Evolutionary conservation across 2,113 vertebrate species (phyloP).

Genomic region (Colinus virginianus): DNA sequence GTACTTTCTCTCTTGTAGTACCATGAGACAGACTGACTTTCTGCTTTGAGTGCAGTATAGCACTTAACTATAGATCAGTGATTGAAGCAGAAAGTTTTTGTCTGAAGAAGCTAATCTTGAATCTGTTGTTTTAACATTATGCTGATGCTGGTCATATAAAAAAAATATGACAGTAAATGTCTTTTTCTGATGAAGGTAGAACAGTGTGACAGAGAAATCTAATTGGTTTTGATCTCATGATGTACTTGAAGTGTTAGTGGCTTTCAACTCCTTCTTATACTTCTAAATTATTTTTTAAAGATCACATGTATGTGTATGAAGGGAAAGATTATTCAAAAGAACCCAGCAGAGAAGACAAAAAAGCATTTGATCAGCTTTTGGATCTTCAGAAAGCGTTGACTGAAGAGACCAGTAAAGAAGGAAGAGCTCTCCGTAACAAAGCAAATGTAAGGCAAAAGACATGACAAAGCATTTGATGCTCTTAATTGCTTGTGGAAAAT

Average conservation of each 20-base stretch:
- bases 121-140: neutral
- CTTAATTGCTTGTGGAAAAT: neutral
- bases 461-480: neutral
- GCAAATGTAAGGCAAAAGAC: slow-evolving; percentile 77
- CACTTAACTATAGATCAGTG: neutral
- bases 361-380: slow-evolving; percentile 82
- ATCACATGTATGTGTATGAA: slow-evolving; percentile 93
- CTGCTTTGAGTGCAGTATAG: neutral
- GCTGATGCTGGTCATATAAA: neutral
- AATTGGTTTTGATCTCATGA: neutral
- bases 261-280: neutral
- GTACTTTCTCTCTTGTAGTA: neutral
- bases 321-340: slow-evolving; percentile 93
- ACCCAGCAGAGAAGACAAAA: slow-evolving; percentile 85
- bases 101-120: neutral
- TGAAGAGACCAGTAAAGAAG: slow-evolving; percentile 73
- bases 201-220: neutral
- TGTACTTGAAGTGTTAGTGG: neutral
- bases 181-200: neutral
- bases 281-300: slow-evolving; percentile 72
- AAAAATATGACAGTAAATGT: neutral
- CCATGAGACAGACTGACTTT: neutral
- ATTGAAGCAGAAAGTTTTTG: neutral
- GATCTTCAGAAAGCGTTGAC: slow-evolving; percentile 79
- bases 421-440: slow-evolving; percentile 84